Percentiles rank a stretch among this genome's conserved stretches.
phyloP scores from a whole-genome alignment of 2,113 vertebrate species.

The Daphoenositta chrysoptera region DNA sequence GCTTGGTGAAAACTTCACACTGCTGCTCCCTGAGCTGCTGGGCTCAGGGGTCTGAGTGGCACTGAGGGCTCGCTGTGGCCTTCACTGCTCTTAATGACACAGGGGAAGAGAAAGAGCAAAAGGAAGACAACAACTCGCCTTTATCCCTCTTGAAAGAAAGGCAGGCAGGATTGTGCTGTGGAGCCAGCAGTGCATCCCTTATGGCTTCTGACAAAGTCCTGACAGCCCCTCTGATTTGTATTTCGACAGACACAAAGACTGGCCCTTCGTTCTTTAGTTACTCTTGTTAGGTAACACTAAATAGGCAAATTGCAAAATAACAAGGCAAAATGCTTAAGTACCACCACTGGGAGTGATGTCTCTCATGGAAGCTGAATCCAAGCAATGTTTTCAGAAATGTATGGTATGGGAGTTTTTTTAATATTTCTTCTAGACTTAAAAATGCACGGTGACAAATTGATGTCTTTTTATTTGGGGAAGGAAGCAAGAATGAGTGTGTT shows the following conservation, averaged over 20 bases:
- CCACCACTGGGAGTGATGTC: neutral
- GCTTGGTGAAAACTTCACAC: accelerated
- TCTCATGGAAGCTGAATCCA: neutral
- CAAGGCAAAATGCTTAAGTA: neutral
- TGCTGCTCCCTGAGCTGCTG: neutral
- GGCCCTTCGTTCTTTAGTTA: neutral
- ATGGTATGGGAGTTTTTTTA: neutral
- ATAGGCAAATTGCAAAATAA: neutral
- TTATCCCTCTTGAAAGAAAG: neutral
- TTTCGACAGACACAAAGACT: neutral
- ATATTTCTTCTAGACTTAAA: neutral
- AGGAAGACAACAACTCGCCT: neutral
- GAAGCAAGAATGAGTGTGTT: neutral
- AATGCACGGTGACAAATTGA: neutral
- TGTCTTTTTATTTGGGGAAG: neutral
- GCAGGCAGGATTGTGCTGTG: neutral
- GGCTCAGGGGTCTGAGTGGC: neutral
- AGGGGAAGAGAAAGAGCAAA: neutral
- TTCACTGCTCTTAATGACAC: neutral
- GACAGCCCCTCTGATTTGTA: neutral
- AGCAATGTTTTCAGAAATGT: neutral
- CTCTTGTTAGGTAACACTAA: neutral
- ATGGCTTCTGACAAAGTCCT: neutral
- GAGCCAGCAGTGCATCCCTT: neutral
- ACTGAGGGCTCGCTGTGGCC: neutral